Percentiles rank a stretch among this genome's conserved stretches.
These are phyloP conservation scores for Diplolepis rosae DNA, from an alignment of 2,888 invertebrate genomes.

Conservation along the genomic window DNA sequence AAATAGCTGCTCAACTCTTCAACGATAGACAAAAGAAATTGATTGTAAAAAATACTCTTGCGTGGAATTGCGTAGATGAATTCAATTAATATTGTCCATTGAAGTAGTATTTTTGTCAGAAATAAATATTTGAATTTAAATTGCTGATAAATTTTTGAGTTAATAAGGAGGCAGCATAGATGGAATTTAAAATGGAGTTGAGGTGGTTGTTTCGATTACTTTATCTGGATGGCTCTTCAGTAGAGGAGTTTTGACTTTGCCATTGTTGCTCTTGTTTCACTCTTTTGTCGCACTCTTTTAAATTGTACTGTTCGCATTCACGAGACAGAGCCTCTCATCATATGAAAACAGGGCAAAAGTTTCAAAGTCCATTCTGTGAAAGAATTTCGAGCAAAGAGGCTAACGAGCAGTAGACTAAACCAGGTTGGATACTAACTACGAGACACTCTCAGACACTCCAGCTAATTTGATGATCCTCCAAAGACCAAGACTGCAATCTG, in stretches of 20 bases:
- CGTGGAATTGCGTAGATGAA: neutral
- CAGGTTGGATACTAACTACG: conserved; percentile 63
- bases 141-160: too few species aligned
- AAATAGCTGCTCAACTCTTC: conserved; percentile 24
- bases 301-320: neutral
- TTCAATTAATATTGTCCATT: too few species aligned
- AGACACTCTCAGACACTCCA: conserved; percentile 70
- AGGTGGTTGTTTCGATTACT: neutral
- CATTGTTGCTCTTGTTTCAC: neutral
- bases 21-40: conserved; percentile 7
- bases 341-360: conserved; percentile 54
- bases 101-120: too few species aligned
- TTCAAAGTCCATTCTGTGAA: conserved; percentile 62
- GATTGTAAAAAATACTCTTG: neutral
- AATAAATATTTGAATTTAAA: too few species aligned
- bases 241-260: neutral
- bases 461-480: conserved; percentile 74
- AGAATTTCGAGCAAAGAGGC: conserved; percentile 62
- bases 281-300: conserved; percentile 11
- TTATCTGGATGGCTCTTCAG: neutral
- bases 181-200: neutral
- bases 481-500: conserved; percentile 68
- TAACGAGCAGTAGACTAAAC: conserved; percentile 58
- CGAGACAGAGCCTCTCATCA: conserved; percentile 6
- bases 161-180: too few species aligned